Evolutionary conservation across 2,888 invertebrate species (phyloP).

Genomic region (Synergus japonicus): DNA sequence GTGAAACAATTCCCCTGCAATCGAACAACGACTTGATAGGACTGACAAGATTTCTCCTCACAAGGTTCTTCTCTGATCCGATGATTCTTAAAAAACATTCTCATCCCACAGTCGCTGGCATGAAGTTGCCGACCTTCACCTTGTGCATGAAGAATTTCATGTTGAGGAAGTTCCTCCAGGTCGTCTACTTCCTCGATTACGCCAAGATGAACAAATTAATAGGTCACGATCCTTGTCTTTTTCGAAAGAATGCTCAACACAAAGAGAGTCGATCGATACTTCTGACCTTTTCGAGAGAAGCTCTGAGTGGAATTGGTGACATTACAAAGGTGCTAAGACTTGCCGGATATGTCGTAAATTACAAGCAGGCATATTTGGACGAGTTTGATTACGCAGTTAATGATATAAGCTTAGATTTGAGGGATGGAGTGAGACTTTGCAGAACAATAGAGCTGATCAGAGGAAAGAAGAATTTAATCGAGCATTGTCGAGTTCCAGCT

Average conservation of each 20-base stretch:
- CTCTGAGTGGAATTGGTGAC: conserved; percentile 90
- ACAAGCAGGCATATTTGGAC: conserved; percentile 90
- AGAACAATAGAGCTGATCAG: conserved; percentile 88
- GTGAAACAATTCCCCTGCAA: conserved; percentile 84
- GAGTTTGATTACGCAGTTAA: conserved; percentile 93
- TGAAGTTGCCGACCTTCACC: conserved; percentile 82
- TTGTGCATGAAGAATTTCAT: conserved; percentile 88
- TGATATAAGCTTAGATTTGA: conserved; percentile 87
- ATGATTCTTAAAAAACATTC: conserved; percentile 82
- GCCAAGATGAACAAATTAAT: conserved; percentile 90
- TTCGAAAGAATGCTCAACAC: conserved; percentile 84
- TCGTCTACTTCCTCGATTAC: conserved; percentile 91
- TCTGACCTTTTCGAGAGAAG: conserved; percentile 87
- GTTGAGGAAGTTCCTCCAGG: conserved; percentile 89
- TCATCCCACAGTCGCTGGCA: conserved; percentile 82
- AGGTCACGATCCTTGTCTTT: conserved; percentile 93
- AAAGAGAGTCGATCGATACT: conserved; percentile 90
- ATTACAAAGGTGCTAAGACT: conserved; percentile 88
- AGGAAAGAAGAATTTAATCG: conserved; percentile 83
- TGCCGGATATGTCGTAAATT: conserved; percentile 87
- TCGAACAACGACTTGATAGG: conserved; percentile 90
- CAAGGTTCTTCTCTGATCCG: conserved; percentile 88
- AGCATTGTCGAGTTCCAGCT: conserved; percentile 87
- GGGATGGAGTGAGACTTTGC: conserved; percentile 91
- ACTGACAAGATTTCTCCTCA: conserved; percentile 87